Evolutionary conservation across 1,140 invertebrate genomes (phyloP), one percentile per base, ranked within the genome.

Genomic region (Heliconius eleuchia): DNA sequence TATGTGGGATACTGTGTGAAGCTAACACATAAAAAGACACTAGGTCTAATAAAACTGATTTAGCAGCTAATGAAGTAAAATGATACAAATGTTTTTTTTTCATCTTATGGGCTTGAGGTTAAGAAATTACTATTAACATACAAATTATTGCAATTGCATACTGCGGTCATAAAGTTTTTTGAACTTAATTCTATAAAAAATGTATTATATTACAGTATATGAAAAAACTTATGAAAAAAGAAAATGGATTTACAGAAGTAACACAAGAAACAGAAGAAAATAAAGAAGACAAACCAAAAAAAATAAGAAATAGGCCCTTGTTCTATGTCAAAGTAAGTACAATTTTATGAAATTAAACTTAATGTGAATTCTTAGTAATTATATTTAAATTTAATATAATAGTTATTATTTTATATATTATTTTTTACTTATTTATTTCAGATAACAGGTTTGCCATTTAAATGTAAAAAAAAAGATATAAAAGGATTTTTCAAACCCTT

Each of bases 401-500:
- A 30, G 2, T 30, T 2, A 1, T 30, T 37, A 57, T n/a, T 30
- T 8, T 66, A 27, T n/a, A 23, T 8, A 5, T 27, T 27, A 27
- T 66, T 66, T 30, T 27, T 30, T 66, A 7, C 34, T 37, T 37
- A 66, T 78, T 82, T 80, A 77, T 83, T 94, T 76, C 83, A 95
- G 95, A 85, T 97, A 57, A 95, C 94, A 85, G 96, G 97, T 71
- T 89, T 98, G 57, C 96, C 96, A 30, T 96, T 95, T 79, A 96
- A 96, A 89, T 96, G 96, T 74, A 97, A 96, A 85, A 98, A 98
- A 90, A 97, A 97, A 92, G 96, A 97, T 84, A 95, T 99, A 1
- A 97, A 97, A 91, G 96, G 97, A 83, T 99, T 99, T 88, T 98
- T 99, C 79, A 96, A 96, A 83, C 97, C 98, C 0, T 85, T 98